A percentile compares a stretch with the other conserved stretches of the same genome.
These are phyloP conservation scores for Epistrophe eligans DNA, from an alignment of 2,888 invertebrate species.

Conservation along the genomic window DNA sequence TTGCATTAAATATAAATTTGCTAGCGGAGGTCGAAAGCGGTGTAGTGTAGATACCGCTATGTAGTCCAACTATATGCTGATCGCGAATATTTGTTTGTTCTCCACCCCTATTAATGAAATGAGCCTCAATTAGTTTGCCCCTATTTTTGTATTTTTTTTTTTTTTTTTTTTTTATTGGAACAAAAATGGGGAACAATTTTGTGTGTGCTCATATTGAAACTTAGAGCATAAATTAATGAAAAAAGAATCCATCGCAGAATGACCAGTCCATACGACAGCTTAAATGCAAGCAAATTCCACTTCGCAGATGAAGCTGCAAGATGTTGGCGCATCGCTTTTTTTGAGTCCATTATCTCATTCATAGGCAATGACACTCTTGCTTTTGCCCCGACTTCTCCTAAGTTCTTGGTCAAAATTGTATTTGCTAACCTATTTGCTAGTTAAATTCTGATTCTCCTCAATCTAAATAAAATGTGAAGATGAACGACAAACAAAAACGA, in stretches of 20 bases:
- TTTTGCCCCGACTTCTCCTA: background rate
- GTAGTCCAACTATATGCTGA: background rate
- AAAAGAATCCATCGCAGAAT: background rate
- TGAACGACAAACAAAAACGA: slow-evolving; percentile 45
- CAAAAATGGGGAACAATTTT: slow-evolving; percentile 9
- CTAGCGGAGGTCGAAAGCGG: background rate
- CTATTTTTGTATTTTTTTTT: slow-evolving; percentile 12
- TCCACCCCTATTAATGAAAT: slow-evolving; percentile 17
- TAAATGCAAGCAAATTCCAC: background rate
- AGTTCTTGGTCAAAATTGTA: background rate
- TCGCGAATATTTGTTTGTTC: background rate
- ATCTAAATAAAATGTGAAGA: slow-evolving; percentile 1
- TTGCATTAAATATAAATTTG: slow-evolving; percentile 14
- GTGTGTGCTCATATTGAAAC: background rate
- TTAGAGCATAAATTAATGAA: slow-evolving; percentile 15
- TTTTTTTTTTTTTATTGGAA: slow-evolving; percentile 18
- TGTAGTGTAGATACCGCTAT: background rate
- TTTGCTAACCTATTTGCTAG: slow-evolving; percentile 46
- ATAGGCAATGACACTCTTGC: slow-evolving; percentile 1
- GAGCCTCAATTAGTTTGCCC: slow-evolving; percentile 35
- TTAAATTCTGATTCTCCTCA: slow-evolving; percentile 1
- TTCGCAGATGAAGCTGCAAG: slow-evolving; percentile 8
- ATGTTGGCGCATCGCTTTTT: slow-evolving; percentile 34
- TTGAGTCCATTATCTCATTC: slow-evolving; percentile 2
- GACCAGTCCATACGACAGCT: background rate